These are phyloP conservation scores for Labeo catla DNA, from an alignment of 2,113 vertebrate species.

Conservation along the genomic window DNA sequence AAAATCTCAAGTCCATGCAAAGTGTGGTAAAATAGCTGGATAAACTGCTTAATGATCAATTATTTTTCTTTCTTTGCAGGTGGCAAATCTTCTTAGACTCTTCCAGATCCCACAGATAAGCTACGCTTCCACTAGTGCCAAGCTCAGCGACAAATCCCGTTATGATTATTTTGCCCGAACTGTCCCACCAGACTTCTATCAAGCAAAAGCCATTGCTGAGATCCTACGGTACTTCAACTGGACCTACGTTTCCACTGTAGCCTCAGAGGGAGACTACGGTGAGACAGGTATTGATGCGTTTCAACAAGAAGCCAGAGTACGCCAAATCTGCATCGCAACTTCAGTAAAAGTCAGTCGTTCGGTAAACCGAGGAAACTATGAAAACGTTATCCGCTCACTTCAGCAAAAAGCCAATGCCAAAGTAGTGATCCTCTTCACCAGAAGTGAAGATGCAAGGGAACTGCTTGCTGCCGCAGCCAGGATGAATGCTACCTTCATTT, in stretches of 20 bases:
- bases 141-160: conserved; percentile 96
- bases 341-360: conserved; percentile 97
- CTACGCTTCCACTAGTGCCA: conserved; percentile 98
- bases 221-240: conserved; percentile 98
- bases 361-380: conserved; percentile 90
- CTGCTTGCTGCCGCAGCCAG: conserved; percentile 88
- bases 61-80: conserved; percentile 67
- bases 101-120: conserved; percentile 99
- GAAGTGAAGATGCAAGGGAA: conserved; percentile 92
- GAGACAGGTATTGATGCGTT: conserved; percentile 98
- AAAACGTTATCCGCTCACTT: conserved; percentile 88
- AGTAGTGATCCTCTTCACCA: conserved; percentile 93
- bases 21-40: not conserved
- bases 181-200: conserved; percentile 95
- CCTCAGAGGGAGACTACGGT: conserved; percentile 95
- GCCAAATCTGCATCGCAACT: conserved; percentile 96
- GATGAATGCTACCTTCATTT: conserved; percentile 90
- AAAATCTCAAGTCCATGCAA: not conserved
- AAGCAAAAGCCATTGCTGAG: conserved; percentile 97
- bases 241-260: conserved; percentile 98
- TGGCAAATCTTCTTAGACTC: conserved; percentile 94
- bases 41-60: not conserved
- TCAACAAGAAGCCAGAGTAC: conserved; percentile 92
- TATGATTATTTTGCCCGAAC: conserved; percentile 98
- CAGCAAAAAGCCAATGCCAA: conserved; percentile 93